Conservation (phyloP, 2,888 invertebrate genomes). For the Tenthredo mesomela region DNA sequence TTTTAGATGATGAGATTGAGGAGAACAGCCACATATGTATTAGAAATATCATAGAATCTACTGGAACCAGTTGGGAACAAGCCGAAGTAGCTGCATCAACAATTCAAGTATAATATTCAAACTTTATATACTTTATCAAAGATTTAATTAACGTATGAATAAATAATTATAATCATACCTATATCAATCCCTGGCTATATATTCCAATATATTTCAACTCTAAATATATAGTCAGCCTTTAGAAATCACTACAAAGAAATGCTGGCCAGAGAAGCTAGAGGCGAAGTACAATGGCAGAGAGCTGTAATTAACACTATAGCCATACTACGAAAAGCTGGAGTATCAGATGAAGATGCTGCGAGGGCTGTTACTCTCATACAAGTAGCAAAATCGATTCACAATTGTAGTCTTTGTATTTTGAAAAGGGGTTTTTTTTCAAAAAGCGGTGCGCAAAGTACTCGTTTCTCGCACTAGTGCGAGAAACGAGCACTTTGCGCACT, state of each 20-base stretch:
- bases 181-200: background rate
- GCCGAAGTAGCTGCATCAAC: slow-evolving; percentile 67
- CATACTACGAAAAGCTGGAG: slow-evolving; percentile 69
- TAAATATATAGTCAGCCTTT: slow-evolving; percentile 65
- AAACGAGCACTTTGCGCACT: too few species aligned
- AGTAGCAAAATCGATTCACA: slow-evolving; percentile 60
- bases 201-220: background rate
- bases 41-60: slow-evolving; percentile 64
- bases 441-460: too few species aligned
- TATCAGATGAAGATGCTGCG: slow-evolving; percentile 65
- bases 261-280: slow-evolving; percentile 64
- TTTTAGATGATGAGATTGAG: slow-evolving; percentile 23
- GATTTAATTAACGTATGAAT: too few species aligned
- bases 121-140: too few species aligned
- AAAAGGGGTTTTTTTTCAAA: background rate
- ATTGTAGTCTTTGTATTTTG: background rate
- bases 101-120: slow-evolving; percentile 69
- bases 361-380: slow-evolving; percentile 66
- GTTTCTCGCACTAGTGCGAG: too few species aligned
- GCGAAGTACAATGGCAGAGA: slow-evolving; percentile 71
- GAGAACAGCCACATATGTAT: slow-evolving; percentile 64
- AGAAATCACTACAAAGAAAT: slow-evolving; percentile 70
- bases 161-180: background rate
- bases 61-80: slow-evolving; percentile 61
- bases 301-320: slow-evolving; percentile 68